Percentiles rank a stretch among this genome's conserved stretches.
These are phyloP conservation scores for Taeniopygia guttata DNA, from an alignment of 2,797 vertebrate genomes.

Conservation along the genomic window DNA sequence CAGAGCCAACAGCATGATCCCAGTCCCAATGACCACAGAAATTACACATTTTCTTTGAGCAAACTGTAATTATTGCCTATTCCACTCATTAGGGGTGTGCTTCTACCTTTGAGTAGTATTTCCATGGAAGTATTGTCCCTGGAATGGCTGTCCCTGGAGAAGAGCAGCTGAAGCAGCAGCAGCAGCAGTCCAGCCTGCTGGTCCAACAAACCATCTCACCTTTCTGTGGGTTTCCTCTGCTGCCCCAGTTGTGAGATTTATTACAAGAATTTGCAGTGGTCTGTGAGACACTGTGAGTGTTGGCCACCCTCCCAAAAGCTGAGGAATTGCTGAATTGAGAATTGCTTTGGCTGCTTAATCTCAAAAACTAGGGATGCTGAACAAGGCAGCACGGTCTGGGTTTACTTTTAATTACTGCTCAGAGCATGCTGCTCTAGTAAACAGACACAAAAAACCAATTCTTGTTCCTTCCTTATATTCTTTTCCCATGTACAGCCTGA, in stretches of 20 bases:
- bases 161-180: background rate
- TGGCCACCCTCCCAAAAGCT: constrained; percentile 36
- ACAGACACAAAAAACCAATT: background rate
- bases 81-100: background rate
- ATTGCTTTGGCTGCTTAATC: constrained; percentile 46
- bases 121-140: background rate
- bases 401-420: constrained; percentile 38
- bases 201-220: background rate
- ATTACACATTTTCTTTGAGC: background rate
- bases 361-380: constrained; percentile 17
- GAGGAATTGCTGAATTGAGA: constrained; percentile 61
- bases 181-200: background rate
- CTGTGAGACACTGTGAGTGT: constrained; percentile 53
- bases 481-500: background rate
- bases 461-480: background rate
- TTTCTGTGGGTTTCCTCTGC: background rate
- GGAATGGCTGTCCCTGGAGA: background rate
- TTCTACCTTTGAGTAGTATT: background rate
- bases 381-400: constrained; percentile 15
- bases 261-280: constrained; percentile 41
- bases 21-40: background rate
- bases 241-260: background rate
- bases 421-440: constrained; percentile 19
- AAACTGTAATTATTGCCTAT: background rate
- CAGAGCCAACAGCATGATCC: background rate